A percentile compares a stretch with the other conserved stretches of the same genome.
Evolutionary conservation across 2,797 vertebrate species (phyloP).

Genomic region (Dipus sagitta): DNA sequence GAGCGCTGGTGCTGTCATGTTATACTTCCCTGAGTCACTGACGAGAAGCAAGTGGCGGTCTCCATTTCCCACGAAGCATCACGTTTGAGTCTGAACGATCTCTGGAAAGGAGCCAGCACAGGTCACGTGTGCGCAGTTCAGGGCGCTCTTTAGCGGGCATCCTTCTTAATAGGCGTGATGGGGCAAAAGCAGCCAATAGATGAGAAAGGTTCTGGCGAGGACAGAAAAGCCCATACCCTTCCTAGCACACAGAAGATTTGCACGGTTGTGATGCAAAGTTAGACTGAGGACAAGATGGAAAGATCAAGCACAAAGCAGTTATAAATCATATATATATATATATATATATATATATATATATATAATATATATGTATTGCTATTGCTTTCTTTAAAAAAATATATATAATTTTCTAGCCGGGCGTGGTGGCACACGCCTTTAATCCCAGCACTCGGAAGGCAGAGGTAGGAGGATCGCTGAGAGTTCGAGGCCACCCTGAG

Average conservation of each 20-base stretch:
- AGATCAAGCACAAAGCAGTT: slow-evolving; percentile 19
- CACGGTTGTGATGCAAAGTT: slow-evolving; percentile 10
- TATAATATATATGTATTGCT: too few relatives aligned
- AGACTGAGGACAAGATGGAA: not conserved
- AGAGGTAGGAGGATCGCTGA: too few relatives aligned
- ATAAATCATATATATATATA: too few relatives aligned
- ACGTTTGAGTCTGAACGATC: slow-evolving; percentile 11
- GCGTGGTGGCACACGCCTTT: too few relatives aligned
- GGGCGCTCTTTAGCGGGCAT: not conserved
- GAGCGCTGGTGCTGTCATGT: not conserved
- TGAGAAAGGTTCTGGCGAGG: not conserved
- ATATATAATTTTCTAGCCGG: too few relatives aligned
- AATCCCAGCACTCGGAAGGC: too few relatives aligned
- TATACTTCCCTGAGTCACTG: slow-evolving; percentile 56
- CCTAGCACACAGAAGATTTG: not conserved
- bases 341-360: too few relatives aligned
- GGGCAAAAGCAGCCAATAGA: not conserved
- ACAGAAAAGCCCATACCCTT: not conserved
- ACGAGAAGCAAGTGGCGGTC: slow-evolving; percentile 39
- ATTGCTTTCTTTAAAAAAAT: too few relatives aligned
- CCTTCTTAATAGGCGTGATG: not conserved
- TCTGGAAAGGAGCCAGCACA: slow-evolving; percentile 5
- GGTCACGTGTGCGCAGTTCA: not conserved
- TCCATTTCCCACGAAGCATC: slow-evolving; percentile 48
- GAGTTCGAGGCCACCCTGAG: too few relatives aligned